Evolutionary conservation across 2,797 vertebrate genomes (phyloP).

Genomic region (Neosilurus hyrtlii): DNA sequence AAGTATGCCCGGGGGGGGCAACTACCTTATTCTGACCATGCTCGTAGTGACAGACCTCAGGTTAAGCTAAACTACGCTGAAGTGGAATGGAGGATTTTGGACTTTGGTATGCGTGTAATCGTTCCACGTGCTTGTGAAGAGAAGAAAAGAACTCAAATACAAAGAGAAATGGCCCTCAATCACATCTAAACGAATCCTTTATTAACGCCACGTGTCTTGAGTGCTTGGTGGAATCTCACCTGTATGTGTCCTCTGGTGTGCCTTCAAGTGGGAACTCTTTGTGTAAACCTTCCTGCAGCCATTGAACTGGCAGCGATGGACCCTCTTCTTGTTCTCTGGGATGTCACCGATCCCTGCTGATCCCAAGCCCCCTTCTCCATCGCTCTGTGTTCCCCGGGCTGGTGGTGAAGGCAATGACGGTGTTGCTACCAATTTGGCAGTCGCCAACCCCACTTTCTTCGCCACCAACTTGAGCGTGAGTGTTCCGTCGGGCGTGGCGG

Average conservation of each 20-base stretch:
- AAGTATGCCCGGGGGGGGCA: slow-evolving; percentile 65
- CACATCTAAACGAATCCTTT: not conserved
- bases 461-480: slow-evolving; percentile 93
- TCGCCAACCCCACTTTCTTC: slow-evolving; percentile 88
- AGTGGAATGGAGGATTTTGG: not conserved
- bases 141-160: not conserved
- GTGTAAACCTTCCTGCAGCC: slow-evolving; percentile 99
- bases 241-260: slow-evolving; percentile 99
- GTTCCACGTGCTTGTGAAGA: not conserved
- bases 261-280: slow-evolving; percentile 99
- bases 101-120: not conserved
- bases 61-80: not conserved
- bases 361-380: slow-evolving; percentile 78
- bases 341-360: slow-evolving; percentile 60
- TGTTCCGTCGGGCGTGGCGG: slow-evolving; percentile 85
- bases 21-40: slow-evolving; percentile 23
- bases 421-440: slow-evolving; percentile 80
- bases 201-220: not conserved
- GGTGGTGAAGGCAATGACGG: slow-evolving; percentile 72
- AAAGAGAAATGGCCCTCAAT: too few species aligned
- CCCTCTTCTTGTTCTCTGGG: slow-evolving; percentile 97
- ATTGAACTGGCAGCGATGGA: slow-evolving; percentile 98
- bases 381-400: slow-evolving; percentile 82
- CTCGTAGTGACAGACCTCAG: slow-evolving; percentile 23
- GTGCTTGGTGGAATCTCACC: slow-evolving; percentile 72